Conservation (phyloP, 2,797 vertebrate species). For the Cheirogaleus major region DNA sequence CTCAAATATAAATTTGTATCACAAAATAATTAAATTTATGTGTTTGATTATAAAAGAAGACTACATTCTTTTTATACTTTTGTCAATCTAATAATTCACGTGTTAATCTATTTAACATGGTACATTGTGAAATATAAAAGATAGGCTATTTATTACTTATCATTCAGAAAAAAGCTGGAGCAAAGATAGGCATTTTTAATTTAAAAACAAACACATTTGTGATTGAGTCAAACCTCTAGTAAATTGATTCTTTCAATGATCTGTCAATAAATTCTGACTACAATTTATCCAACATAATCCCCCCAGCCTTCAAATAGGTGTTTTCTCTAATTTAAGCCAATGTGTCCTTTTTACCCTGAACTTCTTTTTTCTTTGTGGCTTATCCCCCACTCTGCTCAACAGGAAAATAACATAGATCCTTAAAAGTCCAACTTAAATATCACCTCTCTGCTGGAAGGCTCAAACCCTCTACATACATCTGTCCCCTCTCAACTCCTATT, state of each 20-base stretch:
- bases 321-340: neutral
- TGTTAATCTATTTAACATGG: neutral
- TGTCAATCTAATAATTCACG: neutral
- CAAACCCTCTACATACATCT: neutral
- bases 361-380: neutral
- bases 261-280: neutral
- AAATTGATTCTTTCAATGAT: neutral
- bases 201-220: neutral
- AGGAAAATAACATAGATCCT: neutral
- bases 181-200: neutral
- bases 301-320: neutral
- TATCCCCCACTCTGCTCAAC: neutral
- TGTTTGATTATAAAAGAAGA: neutral
- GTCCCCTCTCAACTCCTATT: neutral
- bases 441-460: neutral
- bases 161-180: neutral
- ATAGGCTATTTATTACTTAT: neutral
- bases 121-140: neutral
- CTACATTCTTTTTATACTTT: neutral
- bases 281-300: neutral
- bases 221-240: neutral
- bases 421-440: neutral
- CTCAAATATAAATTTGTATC: neutral
- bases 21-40: neutral
- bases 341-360: neutral